Evolutionary conservation across 1,140 invertebrate species (phyloP), one percentile per base, ranked within the genome.

Genomic region (Drosophila truncata): DNA sequence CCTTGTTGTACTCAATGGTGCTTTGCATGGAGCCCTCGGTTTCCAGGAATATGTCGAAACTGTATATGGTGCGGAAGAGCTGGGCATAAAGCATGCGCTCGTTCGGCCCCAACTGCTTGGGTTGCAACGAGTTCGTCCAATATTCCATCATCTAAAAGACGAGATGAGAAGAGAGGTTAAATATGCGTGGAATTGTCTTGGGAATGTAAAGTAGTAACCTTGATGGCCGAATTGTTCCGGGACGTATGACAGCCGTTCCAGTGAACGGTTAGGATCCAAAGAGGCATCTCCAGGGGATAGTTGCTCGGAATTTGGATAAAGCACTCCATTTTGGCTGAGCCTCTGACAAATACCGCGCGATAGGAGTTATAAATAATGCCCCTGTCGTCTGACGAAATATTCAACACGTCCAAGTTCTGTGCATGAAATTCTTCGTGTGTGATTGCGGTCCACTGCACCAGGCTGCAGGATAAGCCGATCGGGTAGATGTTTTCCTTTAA

Each of bases 21-120:
- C 94, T 94, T 41, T 93, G 87, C 61, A 91, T 91, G 35, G 93
- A 82, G 65, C 93, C 83, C 78, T 94, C 95, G 0, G 97, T 97
- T 93, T 98, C 98, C 31, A 98, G 93, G 76, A 97, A 96, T 63
- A 98, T 95, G 93, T 99, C 98, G 72, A 98, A 95, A 91, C 96
- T 98, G 49, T 96, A 95, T 79, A 97, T 94, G 41, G 98, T 93
- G 69, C 96, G 95, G 59, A 96, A 95, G 7, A 98, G 93, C 93
- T 98, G 97, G 29, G 95, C 94, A 16, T 96, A 94, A 8, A 99
- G 93, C 23, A 97, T 16, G 2, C 76, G 72, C 91, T 80, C 62
- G 27, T 78, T 78, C 2, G 57, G 65, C 16, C 62, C 71, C 11
- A 83, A 33, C 75, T 93, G 92, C 35, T 93, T 59, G 9, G 72